Percentiles rank a stretch among this genome's conserved stretches.
Evolutionary conservation across 2,888 invertebrate species (phyloP).

Genomic region (Pristionchus mayeri): DNA sequence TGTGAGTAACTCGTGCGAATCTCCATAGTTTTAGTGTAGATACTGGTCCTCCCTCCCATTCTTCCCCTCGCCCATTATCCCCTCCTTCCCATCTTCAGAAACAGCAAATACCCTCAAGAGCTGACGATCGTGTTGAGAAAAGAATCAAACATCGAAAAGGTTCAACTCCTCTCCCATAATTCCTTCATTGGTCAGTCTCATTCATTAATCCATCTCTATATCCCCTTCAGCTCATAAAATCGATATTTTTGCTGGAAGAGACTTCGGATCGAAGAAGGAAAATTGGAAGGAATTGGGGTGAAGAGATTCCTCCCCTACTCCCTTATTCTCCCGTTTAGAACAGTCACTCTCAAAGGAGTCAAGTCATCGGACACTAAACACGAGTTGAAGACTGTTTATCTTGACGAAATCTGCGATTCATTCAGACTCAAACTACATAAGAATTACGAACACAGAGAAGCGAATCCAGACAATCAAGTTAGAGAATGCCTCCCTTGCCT

Average conservation of each 20-base stretch:
- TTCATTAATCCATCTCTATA: not conserved
- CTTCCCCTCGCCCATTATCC: not conserved
- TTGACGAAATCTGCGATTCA: slow-evolving; percentile 55
- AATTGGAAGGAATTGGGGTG: slow-evolving; percentile 45
- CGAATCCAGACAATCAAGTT: slow-evolving; percentile 51
- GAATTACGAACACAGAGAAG: slow-evolving; percentile 45
- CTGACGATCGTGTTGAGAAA: slow-evolving; percentile 55
- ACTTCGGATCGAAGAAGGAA: slow-evolving; percentile 26
- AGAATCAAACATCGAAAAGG: slow-evolving; percentile 59
- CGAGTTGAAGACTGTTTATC: slow-evolving; percentile 64
- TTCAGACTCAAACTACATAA: slow-evolving; percentile 38
- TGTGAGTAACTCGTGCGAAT: not conserved
- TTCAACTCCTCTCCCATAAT: slow-evolving; percentile 64
- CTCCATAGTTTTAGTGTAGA: not conserved
- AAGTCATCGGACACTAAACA: slow-evolving; percentile 54
- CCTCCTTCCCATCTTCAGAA: slow-evolving; percentile 49
- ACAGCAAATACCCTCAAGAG: slow-evolving; percentile 55
- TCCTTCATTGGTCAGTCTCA: slow-evolving; percentile 57
- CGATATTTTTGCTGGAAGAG: slow-evolving; percentile 51
- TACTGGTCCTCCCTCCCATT: not conserved
- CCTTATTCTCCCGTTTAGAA: slow-evolving; percentile 40
- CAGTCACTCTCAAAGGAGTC: slow-evolving; percentile 56
- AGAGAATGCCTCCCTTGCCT: too few species aligned
- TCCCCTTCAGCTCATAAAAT: slow-evolving; percentile 53
- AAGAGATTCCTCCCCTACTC: not conserved